Base-by-base conservation (phyloP, 2,797 vertebrate genomes). In the Lithobates sylvaticus region DNA sequence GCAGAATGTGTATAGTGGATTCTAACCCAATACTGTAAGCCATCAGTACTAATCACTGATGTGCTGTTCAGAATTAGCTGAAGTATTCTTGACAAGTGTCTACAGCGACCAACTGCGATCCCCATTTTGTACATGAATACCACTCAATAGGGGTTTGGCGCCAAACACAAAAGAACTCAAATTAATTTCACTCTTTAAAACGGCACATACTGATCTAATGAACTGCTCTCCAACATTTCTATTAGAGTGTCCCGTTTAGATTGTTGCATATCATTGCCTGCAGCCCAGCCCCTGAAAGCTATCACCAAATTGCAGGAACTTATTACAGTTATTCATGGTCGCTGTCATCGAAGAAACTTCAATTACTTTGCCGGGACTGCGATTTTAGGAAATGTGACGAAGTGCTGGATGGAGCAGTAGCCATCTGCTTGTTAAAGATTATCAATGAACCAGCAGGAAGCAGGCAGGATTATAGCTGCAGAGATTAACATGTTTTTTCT, bases 401-500 rank as follows among this genome's bases (percentile, higher is more conserved):
- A 79, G 79, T 58, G 69, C 64, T 87, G 81, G 85, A 83, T 21
- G 29, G 54, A 18, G 32, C 58, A 83, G 27, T 58, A 78, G 42
- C 75, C 85, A 87, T 87, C 81, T 83, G 80, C 80, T 83, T 65
- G 81, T 83, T 64, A 74, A 71, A 87, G 85, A 87, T 87, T 87
- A 87, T 78, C 69, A 83, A 72, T 83, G 71, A 74, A 79, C 54
- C 74, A 72, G 34, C 69, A 44, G 70, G 75, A 36, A 75, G 80
- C 75, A 39, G 80, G 12, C 61, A n/a, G 81, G 85, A 83, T 83
- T 83, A 78, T 69, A 39, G 81, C 39, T 65, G 81, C 85, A 36
- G 75, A 5, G 76, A 83, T 87, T 87, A 74, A 87, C 81, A 78
- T 78, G 85, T 32, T 73, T 81, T 67, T 78, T 26, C 23, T 72